phyloP scores from a whole-genome alignment of 2,113 vertebrate genomes.

The Fulmarus glacialis region DNA sequence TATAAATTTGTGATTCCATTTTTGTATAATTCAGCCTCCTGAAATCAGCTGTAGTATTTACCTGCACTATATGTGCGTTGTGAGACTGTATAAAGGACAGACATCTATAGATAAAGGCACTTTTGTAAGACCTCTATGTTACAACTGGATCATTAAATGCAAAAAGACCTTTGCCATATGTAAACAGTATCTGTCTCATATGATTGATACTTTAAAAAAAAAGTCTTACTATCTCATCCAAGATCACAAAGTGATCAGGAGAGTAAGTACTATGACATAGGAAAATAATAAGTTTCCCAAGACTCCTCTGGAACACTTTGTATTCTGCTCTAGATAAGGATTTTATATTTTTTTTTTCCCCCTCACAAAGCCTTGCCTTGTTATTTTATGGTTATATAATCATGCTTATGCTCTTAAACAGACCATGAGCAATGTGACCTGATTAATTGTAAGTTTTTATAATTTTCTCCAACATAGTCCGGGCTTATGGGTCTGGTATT shows the following conservation, averaged over 20 bases:
- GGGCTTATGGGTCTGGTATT: not conserved
- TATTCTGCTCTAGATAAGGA: not conserved
- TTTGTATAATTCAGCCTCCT: not conserved
- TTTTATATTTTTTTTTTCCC: rapidly evolving
- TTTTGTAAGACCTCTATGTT: not conserved
- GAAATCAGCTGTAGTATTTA: not conserved
- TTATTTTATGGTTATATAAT: not conserved
- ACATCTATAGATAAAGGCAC: not conserved
- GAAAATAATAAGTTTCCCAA: not conserved
- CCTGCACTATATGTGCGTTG: not conserved
- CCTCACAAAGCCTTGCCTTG: not conserved
- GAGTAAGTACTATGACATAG: not conserved
- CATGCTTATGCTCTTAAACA: not conserved
- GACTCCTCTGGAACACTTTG: not conserved
- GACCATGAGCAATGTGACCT: not conserved
- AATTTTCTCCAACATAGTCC: not conserved
- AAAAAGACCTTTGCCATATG: not conserved
- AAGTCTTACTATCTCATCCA: not conserved
- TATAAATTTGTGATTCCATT: not conserved
- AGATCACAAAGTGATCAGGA: not conserved
- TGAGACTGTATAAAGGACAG: not conserved
- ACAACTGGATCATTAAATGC: not conserved
- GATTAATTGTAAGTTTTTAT: not conserved
- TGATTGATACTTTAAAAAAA: not conserved
- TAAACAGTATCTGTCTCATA: not conserved